Base-by-base conservation (phyloP, 2,113 vertebrate species). In the Craseonycteris thonglongyai region DNA sequence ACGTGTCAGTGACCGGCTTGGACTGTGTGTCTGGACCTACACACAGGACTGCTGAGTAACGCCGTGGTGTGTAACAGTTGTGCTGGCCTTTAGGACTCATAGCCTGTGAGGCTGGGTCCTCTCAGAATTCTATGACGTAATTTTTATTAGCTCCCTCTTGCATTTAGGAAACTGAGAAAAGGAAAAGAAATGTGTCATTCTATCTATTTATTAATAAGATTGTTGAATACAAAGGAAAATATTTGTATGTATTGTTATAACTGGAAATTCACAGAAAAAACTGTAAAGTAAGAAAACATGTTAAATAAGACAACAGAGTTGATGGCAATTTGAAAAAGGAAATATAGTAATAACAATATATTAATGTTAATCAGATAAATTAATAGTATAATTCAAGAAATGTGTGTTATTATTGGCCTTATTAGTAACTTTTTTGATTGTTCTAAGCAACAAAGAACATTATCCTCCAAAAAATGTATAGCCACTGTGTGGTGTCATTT, bases 11-110 rank as follows among this genome's bases (percentile, higher is more conserved):
- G 40, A 65, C 21, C 15, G n/a, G n/a, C 30, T 13, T 28, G n/a
- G 35, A 16, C 35, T 22, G 10, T 16, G 4, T n/a, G 13, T 45
- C 49, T 33, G 87, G 21, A 93, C n/a, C 18, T 56, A 26, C 22
- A 15, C n/a, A 16, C 1, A 5, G 22, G 56, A 21, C 47, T 24
- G 8, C 9, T 8, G 28, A 45, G 47, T 5, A 2, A 45, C 19
- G 18, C 21, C 0, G 0, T 16, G 42, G 11, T 10, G 2, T 3
- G 0, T 16, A 12, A 16, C 5, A n/a, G 49, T 26, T 0, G 13
- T 21, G 12, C 28, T 65, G 18, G 54, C 22, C 0, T 30, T n/a
- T 38, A 26, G 19, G n/a, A 88, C 58, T 74, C 6, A 1, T 0
- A 38, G 12, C 28, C 38, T 84, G 28, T 22, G 38, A 8, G 33